These are phyloP conservation scores for Syrista parreyssii DNA, from an alignment of 2,888 invertebrate genomes.

Conservation along the genomic window DNA sequence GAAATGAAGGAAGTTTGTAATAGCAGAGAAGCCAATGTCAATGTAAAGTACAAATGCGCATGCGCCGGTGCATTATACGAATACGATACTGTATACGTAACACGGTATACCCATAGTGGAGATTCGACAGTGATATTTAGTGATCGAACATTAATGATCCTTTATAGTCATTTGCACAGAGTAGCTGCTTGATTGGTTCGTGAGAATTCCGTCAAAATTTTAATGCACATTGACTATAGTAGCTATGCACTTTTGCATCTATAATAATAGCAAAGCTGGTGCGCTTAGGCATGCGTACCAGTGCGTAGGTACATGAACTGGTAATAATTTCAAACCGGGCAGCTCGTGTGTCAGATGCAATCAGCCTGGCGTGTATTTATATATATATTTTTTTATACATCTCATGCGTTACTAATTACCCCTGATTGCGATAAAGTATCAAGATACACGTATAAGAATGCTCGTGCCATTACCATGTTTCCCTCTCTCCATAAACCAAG, in stretches of 20 bases:
- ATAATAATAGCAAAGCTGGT: not conserved
- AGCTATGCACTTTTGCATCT: not conserved
- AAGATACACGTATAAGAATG: slow-evolving; percentile 19
- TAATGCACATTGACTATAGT: not conserved
- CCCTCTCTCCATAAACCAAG: not conserved
- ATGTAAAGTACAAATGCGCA: not conserved
- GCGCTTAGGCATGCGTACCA: not conserved
- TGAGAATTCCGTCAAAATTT: not conserved
- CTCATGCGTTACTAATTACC: slow-evolving; percentile 40
- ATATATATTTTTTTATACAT: slow-evolving; percentile 31
- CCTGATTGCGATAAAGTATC: slow-evolving; percentile 41
- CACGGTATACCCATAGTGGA: not conserved
- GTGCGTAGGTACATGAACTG: not conserved
- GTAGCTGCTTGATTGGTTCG: no score
- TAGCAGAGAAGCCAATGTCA: not conserved
- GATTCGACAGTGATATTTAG: not conserved
- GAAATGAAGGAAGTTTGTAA: not conserved
- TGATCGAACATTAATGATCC: not conserved
- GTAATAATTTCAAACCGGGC: slow-evolving; percentile 26
- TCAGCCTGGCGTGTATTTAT: slow-evolving; percentile 28
- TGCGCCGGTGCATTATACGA: not conserved
- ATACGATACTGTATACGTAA: not conserved
- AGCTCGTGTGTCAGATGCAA: slow-evolving; percentile 32
- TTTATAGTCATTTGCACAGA: no score
- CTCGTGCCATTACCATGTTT: slow-evolving; percentile 1